phyloP scores from a whole-genome alignment of 2,888 invertebrate species.

The Thera obeliscata region DNA sequence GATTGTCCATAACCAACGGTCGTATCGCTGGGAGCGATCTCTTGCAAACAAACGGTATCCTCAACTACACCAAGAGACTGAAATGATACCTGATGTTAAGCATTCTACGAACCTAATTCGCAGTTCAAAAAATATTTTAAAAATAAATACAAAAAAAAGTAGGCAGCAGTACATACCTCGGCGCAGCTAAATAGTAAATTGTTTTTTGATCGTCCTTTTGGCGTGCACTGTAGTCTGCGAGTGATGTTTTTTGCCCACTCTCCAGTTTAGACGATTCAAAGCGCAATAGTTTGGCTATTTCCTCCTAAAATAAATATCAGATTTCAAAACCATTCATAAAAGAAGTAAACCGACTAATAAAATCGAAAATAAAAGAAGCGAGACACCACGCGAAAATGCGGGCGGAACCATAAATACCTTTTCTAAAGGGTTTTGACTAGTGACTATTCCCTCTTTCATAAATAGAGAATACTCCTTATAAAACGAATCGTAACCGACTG shows the following conservation, averaged over 20 bases:
- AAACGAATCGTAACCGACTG: constrained; percentile 92
- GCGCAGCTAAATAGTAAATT: constrained; percentile 97
- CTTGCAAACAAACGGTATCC: too few species aligned
- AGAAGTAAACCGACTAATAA: too few species aligned
- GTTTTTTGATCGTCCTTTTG: constrained; percentile 92
- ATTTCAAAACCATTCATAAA: neutral
- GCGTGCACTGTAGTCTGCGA: constrained; percentile 91
- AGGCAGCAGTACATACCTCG: constrained; percentile 85
- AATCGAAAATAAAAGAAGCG: too few species aligned
- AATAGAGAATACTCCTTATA: constrained; percentile 97
- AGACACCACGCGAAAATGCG: too few species aligned
- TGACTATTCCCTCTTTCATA: constrained; percentile 97
- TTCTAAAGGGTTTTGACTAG: constrained; percentile 90
- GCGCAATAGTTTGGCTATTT: constrained; percentile 93
- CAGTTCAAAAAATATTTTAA: too few species aligned
- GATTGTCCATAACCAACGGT: too few species aligned
- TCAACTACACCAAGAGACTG: too few species aligned
- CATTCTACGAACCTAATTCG: too few species aligned
- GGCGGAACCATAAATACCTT: constrained; percentile 84
- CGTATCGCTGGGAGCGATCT: too few species aligned
- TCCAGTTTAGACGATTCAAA: constrained; percentile 95
- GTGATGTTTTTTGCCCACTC: constrained; percentile 88
- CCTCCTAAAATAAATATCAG: constrained; percentile 86
- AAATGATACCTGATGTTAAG: too few species aligned
- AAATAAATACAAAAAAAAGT: neutral